Conservation (phyloP, 2,113 vertebrate genomes). For the Callionymus lyra region DNA sequence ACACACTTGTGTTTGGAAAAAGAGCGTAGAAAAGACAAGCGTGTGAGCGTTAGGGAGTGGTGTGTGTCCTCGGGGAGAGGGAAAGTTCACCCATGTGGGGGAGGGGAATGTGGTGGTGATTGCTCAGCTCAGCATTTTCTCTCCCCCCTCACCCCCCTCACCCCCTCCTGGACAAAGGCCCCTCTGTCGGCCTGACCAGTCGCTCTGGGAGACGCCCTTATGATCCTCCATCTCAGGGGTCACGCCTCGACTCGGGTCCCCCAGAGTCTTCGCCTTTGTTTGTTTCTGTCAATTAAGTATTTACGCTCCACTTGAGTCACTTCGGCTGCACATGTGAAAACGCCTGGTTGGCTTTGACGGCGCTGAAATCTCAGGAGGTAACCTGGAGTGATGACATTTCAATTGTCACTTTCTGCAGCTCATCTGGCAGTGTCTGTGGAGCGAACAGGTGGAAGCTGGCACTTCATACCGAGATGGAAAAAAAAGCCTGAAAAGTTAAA, state of each 20-base stretch:
- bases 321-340: neutral
- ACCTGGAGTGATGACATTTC: conserved; percentile 39
- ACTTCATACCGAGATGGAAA: neutral
- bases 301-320: neutral
- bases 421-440: conserved; percentile 2
- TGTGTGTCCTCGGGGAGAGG: conserved; percentile 13
- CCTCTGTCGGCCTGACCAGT: conserved; percentile 42
- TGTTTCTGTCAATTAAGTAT: conserved; percentile 28
- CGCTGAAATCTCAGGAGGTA: conserved; percentile 6
- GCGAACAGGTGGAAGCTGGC: conserved; percentile 5
- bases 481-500: too few relatives aligned
- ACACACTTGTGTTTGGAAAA: too few relatives aligned
- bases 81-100: neutral
- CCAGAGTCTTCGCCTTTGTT: conserved; percentile 33
- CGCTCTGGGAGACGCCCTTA: conserved; percentile 52
- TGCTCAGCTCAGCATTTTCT: conserved; percentile 57
- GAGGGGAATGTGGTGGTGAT: conserved; percentile 1
- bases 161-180: conserved; percentile 59
- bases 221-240: conserved; percentile 58
- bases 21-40: conserved; percentile 46
- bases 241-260: conserved; percentile 32
- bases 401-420: conserved; percentile 39
- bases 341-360: too few relatives aligned
- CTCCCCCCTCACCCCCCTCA: conserved; percentile 31
- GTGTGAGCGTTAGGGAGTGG: conserved; percentile 5